phyloP scores from a whole-genome alignment of 2,113 vertebrate genomes.

The Sinocyclocheilus grahami region DNA sequence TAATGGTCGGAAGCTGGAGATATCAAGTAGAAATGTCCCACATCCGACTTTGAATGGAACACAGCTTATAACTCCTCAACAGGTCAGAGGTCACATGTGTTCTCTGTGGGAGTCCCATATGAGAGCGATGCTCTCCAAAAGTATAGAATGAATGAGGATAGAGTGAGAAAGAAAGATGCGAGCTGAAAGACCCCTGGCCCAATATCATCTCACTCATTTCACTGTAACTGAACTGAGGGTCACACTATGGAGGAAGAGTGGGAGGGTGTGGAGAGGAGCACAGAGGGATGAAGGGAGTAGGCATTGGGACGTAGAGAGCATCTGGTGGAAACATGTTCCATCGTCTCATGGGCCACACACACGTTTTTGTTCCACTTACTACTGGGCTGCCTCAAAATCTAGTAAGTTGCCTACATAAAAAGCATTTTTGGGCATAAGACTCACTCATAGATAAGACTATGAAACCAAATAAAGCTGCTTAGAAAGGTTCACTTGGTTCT shows the following conservation, averaged over 20 bases:
- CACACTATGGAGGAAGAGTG: slow-evolving; percentile 30
- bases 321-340: slow-evolving; percentile 52
- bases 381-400: background rate
- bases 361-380: background rate
- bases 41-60: background rate
- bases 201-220: slow-evolving; percentile 37
- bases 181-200: slow-evolving; percentile 19
- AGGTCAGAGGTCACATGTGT: slow-evolving; percentile 38
- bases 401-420: background rate
- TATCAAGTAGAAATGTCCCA: background rate
- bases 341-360: slow-evolving; percentile 31
- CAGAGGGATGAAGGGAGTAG: background rate
- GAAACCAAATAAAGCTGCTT: background rate
- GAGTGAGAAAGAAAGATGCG: slow-evolving; percentile 36
- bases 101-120: slow-evolving; percentile 14
- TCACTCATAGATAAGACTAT: background rate
- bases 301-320: slow-evolving; percentile 25
- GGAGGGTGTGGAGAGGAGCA: background rate
- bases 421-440: background rate
- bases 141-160: slow-evolving; percentile 6
- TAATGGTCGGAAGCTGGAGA: slow-evolving; percentile 2
- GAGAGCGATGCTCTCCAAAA: background rate
- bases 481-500: background rate
- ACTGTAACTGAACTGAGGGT: slow-evolving; percentile 34
- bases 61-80: background rate